Conservation (phyloP, 2,797 vertebrate genomes). For the Rhadinocentrus ornatus region DNA sequence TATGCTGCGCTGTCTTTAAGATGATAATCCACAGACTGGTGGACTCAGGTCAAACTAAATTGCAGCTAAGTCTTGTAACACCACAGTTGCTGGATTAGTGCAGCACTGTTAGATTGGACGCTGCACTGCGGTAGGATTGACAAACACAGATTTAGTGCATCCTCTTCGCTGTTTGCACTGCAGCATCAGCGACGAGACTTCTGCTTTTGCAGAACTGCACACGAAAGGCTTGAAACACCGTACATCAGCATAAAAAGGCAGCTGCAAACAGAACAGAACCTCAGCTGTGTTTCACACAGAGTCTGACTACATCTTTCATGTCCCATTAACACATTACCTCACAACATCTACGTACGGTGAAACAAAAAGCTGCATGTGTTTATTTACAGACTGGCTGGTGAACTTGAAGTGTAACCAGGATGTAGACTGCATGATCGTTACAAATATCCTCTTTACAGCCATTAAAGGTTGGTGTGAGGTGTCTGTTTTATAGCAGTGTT, state of each 20-base stretch:
- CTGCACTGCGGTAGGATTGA: slow-evolving; percentile 46
- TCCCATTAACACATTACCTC: not conserved
- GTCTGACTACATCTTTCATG: not conserved
- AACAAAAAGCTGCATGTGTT: not conserved
- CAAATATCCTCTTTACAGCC: not conserved
- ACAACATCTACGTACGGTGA: not conserved
- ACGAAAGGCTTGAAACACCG: not conserved
- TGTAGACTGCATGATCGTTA: not conserved
- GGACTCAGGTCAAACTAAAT: slow-evolving; percentile 73
- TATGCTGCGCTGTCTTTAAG: slow-evolving; percentile 47
- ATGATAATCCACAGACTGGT: slow-evolving; percentile 73
- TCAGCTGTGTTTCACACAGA: not conserved
- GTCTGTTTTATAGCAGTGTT: not conserved
- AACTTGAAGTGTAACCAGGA: no score
- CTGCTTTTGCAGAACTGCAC: slow-evolving; percentile 3
- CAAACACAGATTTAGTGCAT: slow-evolving; percentile 13
- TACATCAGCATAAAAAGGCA: slow-evolving; percentile 5
- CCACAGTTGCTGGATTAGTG: slow-evolving; percentile 78
- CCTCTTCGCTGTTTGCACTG: slow-evolving; percentile 11
- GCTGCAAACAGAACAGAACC: not conserved
- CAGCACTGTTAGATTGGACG: slow-evolving; percentile 70
- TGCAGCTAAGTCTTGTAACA: slow-evolving; percentile 71
- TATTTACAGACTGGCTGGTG: no score
- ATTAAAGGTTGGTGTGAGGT: not conserved
- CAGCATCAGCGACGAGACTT: not conserved